Percentiles rank a stretch among this genome's conserved stretches.
Evolutionary conservation across 2,113 vertebrate species (phyloP).

Genomic region (Tenrec ecaudatus): DNA sequence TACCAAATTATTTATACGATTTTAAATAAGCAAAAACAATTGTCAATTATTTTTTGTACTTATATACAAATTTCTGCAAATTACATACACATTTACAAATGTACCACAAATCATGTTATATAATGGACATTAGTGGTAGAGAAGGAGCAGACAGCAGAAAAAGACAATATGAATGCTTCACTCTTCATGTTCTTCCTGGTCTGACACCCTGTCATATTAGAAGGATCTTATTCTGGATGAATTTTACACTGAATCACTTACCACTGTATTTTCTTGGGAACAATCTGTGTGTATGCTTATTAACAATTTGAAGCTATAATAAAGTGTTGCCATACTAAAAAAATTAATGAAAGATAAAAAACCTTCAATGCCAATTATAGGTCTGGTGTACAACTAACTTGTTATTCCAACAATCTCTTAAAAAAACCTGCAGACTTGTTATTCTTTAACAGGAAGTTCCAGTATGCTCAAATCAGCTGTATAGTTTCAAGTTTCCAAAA

Average conservation of each 20-base stretch:
- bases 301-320: slow-evolving; percentile 55
- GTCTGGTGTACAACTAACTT: slow-evolving; percentile 3
- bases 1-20: background rate
- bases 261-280: slow-evolving; percentile 38
- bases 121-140: background rate
- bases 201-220: slow-evolving; percentile 49
- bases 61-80: background rate
- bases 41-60: background rate
- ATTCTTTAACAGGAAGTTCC: slow-evolving; percentile 46
- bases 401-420: slow-evolving; percentile 47
- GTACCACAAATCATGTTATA: background rate
- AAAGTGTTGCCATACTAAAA: slow-evolving; percentile 24
- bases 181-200: slow-evolving; percentile 46
- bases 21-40: background rate
- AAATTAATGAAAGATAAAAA: slow-evolving; percentile 35
- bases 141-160: background rate
- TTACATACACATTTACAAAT: background rate
- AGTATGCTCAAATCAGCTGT: slow-evolving; percentile 34
- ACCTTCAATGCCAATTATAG: slow-evolving; percentile 25
- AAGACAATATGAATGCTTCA: slow-evolving; percentile 7
- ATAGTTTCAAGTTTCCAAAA: slow-evolving; percentile 34
- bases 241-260: slow-evolving; percentile 66
- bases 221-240: slow-evolving; percentile 54
- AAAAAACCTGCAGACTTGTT: slow-evolving; percentile 43
- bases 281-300: slow-evolving; percentile 53